Conservation (phyloP, 2,797 vertebrate genomes). For the Cossypha niveicapilla region DNA sequence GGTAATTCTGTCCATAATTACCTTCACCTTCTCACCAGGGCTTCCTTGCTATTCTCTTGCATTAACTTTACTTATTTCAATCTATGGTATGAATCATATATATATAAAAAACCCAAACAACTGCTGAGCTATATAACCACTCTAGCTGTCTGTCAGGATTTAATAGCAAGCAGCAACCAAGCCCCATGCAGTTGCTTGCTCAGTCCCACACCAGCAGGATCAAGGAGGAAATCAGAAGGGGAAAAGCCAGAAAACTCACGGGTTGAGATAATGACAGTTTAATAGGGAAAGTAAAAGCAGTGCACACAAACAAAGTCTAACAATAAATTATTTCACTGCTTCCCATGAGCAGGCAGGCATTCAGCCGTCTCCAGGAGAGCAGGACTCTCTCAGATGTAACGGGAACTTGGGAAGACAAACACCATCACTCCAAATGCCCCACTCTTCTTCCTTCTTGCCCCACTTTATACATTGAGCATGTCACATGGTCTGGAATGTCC, state of each 20-base stretch:
- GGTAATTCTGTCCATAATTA: not conserved
- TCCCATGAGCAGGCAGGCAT: not conserved
- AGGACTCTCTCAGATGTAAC: rapidly evolving
- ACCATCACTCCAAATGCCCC: not conserved
- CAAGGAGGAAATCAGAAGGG: not conserved
- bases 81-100: not conserved
- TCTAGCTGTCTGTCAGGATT: not conserved
- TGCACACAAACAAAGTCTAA: not conserved
- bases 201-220: not conserved
- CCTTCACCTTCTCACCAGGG: not conserved
- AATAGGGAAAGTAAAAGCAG: not conserved
- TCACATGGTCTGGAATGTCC: not conserved
- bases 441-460: not conserved
- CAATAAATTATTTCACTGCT: not conserved
- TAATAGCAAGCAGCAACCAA: not conserved
- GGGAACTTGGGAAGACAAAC: rapidly evolving
- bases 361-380: not conserved
- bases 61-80: not conserved
- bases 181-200: not conserved
- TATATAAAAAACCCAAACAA: not conserved
- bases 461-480: not conserved
- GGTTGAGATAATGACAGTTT: not conserved
- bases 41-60: not conserved
- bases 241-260: not conserved
- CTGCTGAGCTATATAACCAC: not conserved